Conservation (phyloP, 2,888 invertebrate genomes). For the Plusia festucae region DNA sequence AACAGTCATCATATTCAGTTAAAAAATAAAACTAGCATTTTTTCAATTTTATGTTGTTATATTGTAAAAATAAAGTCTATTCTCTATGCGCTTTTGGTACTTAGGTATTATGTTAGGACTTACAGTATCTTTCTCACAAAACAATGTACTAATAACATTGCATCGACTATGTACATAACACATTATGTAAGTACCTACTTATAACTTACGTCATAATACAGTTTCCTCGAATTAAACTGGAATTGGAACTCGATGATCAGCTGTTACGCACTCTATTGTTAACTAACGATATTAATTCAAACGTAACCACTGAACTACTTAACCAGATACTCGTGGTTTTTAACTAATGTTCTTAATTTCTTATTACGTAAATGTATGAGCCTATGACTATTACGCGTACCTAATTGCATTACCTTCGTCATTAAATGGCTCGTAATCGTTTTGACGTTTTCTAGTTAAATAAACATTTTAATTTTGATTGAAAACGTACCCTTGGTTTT, state of each 20-base stretch:
- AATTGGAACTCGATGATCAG: constrained; percentile 42
- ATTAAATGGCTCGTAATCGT: neutral
- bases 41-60: no score
- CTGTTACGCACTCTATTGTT: constrained; percentile 43
- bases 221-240: constrained; percentile 33
- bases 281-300: constrained; percentile 29
- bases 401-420: neutral
- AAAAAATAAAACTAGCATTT: no score
- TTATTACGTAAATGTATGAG: constrained; percentile 12
- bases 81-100: no score
- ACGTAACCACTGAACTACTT: constrained; percentile 18
- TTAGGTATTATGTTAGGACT: neutral
- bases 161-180: constrained; percentile 28
- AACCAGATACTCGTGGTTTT: constrained; percentile 6
- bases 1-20: no score
- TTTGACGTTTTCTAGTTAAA: neutral
- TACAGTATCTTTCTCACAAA: constrained; percentile 16
- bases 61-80: no score
- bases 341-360: constrained; percentile 6
- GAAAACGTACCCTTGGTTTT: no score
- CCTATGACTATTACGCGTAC: neutral
- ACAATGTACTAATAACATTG: constrained; percentile 36
- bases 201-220: constrained; percentile 40
- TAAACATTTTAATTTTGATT: no score
- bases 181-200: constrained; percentile 31